phyloP scores from a whole-genome alignment of 2,797 vertebrate genomes.

The Poecile montanus region DNA sequence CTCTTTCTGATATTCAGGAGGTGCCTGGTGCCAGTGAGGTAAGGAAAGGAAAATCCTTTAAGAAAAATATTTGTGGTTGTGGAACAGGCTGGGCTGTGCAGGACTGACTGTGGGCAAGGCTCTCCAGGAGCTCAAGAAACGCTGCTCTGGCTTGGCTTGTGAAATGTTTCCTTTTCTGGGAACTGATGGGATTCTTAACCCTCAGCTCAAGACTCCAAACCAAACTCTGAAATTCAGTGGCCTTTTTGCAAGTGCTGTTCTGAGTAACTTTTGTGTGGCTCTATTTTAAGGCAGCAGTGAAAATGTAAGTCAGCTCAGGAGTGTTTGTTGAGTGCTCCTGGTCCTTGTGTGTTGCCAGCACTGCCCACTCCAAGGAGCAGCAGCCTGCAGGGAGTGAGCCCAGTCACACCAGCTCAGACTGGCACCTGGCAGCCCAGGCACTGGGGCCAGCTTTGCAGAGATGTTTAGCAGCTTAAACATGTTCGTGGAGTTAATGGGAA shows the following conservation, averaged over 20 bases:
- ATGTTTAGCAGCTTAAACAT: slow-evolving; percentile 51
- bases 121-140: not conserved
- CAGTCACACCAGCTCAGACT: not conserved
- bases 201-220: not conserved
- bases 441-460: not conserved
- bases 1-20: not conserved
- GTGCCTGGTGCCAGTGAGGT: not conserved
- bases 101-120: not conserved
- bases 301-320: fast-evolving
- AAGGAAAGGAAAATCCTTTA: not conserved
- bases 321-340: not conserved
- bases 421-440: not conserved
- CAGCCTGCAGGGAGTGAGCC: not conserved
- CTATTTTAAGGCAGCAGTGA: not conserved
- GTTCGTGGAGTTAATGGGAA: slow-evolving; percentile 47
- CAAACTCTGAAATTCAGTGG: not conserved
- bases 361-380: not conserved
- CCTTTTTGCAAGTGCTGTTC: not conserved
- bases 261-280: not conserved
- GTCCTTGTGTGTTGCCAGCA: fast-evolving
- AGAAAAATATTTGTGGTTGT: not conserved
- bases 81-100: not conserved
- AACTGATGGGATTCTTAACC: not conserved
- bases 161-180: not conserved
- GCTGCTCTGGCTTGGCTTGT: not conserved